These are phyloP conservation scores for Poeciliopsis retropinna DNA, from an alignment of 2,113 vertebrate species.

Conservation along the genomic window DNA sequence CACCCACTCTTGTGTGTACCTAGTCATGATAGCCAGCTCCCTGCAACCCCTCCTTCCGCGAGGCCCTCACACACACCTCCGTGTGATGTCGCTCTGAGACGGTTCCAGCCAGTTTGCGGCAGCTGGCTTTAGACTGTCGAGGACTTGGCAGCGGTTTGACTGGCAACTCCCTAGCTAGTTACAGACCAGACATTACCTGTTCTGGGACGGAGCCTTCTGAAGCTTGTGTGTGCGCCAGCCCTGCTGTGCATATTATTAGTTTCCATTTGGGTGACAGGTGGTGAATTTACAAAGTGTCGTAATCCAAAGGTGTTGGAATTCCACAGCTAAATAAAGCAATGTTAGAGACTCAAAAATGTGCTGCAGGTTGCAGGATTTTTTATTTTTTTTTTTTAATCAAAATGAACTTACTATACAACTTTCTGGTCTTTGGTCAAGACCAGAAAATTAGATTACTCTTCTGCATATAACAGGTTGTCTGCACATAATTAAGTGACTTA, in stretches of 20 bases:
- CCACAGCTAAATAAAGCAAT: background rate
- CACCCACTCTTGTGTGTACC: conserved; percentile 38
- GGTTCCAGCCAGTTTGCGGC: conserved; percentile 71
- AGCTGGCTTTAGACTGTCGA: conserved; percentile 59
- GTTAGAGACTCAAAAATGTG: background rate
- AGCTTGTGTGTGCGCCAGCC: background rate
- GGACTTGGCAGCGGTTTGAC: conserved; percentile 52
- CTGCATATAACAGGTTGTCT: background rate
- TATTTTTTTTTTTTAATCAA: background rate
- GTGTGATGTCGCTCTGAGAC: conserved; percentile 48
- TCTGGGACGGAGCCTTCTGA: conserved; percentile 25
- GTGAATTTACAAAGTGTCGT: conserved; percentile 29
- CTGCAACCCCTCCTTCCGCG: background rate
- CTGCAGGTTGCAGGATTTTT: background rate
- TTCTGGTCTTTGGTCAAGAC: background rate
- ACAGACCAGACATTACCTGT: conserved; percentile 63
- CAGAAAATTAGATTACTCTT: background rate
- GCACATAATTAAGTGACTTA: too few species aligned
- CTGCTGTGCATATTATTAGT: conserved; percentile 47
- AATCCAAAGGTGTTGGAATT: conserved; percentile 25
- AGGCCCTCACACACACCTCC: background rate
- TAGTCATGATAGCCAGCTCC: conserved; percentile 32
- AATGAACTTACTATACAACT: background rate
- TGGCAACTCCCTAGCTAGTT: conserved; percentile 37
- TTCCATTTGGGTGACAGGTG: conserved; percentile 44